A percentile compares a stretch with the other conserved stretches of the same genome.
phyloP scores from a whole-genome alignment of 1,140 invertebrate species.

The Galleria mellonella region DNA sequence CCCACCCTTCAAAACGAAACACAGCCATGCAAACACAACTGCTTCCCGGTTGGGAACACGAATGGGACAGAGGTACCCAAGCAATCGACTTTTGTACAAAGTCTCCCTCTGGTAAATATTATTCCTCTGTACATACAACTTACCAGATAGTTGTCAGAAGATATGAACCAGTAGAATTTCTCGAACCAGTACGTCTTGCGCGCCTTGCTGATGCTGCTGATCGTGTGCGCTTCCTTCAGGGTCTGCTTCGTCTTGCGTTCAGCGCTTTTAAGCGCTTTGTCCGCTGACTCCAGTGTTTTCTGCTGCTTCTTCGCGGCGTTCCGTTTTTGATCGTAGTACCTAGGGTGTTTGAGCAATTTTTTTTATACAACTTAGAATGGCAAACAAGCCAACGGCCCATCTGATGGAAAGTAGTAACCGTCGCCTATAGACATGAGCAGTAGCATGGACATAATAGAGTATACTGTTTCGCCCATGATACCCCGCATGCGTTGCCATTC shows the following conservation, averaged over 20 bases:
- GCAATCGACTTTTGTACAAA: no score
- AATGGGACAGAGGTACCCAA: no score
- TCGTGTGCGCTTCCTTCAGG: constrained; percentile 94
- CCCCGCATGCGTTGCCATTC: no score
- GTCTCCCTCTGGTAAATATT: no score
- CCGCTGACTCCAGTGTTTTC: constrained; percentile 95
- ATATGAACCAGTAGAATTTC: constrained; percentile 99
- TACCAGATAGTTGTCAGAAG: constrained; percentile 96
- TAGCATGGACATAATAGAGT: no score
- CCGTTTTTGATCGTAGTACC: constrained; percentile 94
- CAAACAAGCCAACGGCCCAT: no score
- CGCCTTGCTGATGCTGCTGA: constrained; percentile 94
- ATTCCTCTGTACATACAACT: constrained; percentile 22
- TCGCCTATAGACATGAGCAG: no score
- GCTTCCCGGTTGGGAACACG: no score
- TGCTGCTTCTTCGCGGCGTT: constrained; percentile 95
- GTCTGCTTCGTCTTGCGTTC: constrained; percentile 96
- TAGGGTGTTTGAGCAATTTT: constrained; percentile 28
- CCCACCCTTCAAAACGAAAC: no score
- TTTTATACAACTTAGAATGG: not conserved
- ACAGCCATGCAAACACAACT: no score
- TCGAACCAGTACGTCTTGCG: constrained; percentile 98
- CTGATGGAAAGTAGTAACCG: no score
- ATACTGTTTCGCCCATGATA: no score
- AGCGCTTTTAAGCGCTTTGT: constrained; percentile 96